phyloP scores from a whole-genome alignment of 2,888 invertebrate genomes.

The Autographa pulchrina region DNA sequence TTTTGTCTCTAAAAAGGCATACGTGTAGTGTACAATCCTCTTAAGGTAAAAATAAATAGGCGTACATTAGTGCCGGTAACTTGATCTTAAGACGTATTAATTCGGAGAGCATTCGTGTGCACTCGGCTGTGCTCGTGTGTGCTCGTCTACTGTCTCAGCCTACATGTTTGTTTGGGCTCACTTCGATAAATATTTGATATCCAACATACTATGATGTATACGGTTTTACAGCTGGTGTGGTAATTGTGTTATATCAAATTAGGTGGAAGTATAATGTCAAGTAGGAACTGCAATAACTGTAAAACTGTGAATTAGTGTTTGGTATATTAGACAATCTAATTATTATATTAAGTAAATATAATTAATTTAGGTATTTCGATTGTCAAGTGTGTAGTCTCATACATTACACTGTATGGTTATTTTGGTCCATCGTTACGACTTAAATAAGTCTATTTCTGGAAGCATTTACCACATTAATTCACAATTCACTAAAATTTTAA shows the following conservation, averaged over 20 bases:
- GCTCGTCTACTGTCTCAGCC: slow-evolving; percentile 24
- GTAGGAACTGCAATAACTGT: not conserved
- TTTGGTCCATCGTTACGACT: not conserved
- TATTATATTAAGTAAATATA: too few species aligned
- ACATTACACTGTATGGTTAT: not conserved
- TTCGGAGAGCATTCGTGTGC: slow-evolving; percentile 63
- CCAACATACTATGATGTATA: not conserved
- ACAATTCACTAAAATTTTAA: slow-evolving; percentile 37
- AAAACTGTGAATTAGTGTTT: too few species aligned
- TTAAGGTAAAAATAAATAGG: slow-evolving; percentile 64
- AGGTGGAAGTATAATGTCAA: not conserved
- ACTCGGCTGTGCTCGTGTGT: slow-evolving; percentile 33
- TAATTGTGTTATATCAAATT: not conserved
- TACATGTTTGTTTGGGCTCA: slow-evolving; percentile 20
- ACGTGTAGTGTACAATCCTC: slow-evolving; percentile 42
- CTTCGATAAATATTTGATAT: slow-evolving; percentile 29
- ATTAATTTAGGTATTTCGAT: too few species aligned
- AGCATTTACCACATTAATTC: slow-evolving; percentile 24
- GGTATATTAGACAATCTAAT: too few species aligned
- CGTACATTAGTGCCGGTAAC: slow-evolving; percentile 69
- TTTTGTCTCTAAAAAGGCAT: not conserved
- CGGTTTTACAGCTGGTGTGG: not conserved
- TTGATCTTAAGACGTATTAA: slow-evolving; percentile 68
- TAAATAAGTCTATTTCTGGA: not conserved
- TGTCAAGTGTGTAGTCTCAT: too few species aligned